Evolutionary conservation across 2,113 vertebrate species (phyloP), one percentile per base, ranked within the genome.

Genomic region (Percina caprodes): DNA sequence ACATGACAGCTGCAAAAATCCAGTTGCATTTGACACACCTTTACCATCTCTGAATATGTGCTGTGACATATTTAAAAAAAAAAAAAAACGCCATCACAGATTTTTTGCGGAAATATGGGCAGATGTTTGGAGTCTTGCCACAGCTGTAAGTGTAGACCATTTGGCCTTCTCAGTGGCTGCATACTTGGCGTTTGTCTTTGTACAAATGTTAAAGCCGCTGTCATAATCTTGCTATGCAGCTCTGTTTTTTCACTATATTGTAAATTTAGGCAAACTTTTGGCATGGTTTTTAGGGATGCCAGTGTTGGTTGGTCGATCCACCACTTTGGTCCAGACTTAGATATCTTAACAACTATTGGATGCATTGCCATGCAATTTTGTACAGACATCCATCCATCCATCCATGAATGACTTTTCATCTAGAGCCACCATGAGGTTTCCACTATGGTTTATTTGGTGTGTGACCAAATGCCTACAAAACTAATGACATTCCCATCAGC

Each of bases 1-100:
- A 39, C 1, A 42, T 18, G 2, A 66, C 76, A 70, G 82, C 70
- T 81, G 73, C 30, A 59, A 45, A 42, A 11, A 4, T 24, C 26
- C 42, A 26, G 8, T 12, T 56, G 61, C 12, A 15, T 11, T n/a
- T 12, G 9, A 48, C 8, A 30, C 4, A 30, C 15, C 18, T 58
- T 51, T 33, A 54, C 16, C 26, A 61, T 59, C 21, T 61, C 2
- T 42, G 3, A 42, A 6, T 33, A 19, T 5, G n/a, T 10, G 35
- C 21, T 35, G 30, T 48, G 33, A 58, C 33, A 39, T 66, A n/a
- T 14, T 55, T 46, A 60, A 35, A 24, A 52, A 79, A 55, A 55
- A 35, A 24, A 52, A 79, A 49, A 35, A 48, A 24, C 26, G 11
- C 66, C 39, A 16, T 55, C 18, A 35, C 14, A 26, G n/a, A 72